phyloP scores from a whole-genome alignment of 2,888 invertebrate species.

The Lithophane ornitopus region DNA sequence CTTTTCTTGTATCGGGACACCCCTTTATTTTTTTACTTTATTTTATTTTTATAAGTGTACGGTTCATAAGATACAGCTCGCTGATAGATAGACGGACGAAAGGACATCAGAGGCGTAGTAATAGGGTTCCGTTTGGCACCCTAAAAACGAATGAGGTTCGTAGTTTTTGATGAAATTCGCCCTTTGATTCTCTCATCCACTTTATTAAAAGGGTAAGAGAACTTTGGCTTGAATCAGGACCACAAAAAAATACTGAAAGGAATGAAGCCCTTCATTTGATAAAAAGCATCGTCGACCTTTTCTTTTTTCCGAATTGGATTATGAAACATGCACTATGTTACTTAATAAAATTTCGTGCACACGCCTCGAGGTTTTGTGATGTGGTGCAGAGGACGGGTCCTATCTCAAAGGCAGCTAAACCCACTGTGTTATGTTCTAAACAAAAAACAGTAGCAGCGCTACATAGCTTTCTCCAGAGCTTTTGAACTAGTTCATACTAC shows the following conservation, averaged over 20 bases:
- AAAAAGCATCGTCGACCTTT: constrained; percentile 18
- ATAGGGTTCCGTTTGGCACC: too few species aligned
- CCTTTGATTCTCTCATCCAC: background rate
- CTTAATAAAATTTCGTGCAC: too few species aligned
- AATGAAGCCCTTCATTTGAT: background rate
- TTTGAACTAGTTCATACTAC: constrained; percentile 33
- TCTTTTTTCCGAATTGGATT: background rate
- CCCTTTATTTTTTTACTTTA: too few species aligned
- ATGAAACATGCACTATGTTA: too few species aligned
- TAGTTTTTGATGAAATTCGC: background rate
- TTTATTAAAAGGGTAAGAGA: background rate
- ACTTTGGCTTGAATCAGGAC: background rate
- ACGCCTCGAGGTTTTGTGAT: background rate
- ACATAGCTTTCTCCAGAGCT: constrained; percentile 27
- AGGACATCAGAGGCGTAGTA: too few species aligned
- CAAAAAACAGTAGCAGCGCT: background rate
- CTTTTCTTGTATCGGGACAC: too few species aligned
- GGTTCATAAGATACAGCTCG: too few species aligned
- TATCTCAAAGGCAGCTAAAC: background rate
- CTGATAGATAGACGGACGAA: too few species aligned
- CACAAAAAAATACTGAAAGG: background rate
- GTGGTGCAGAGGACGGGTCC: background rate
- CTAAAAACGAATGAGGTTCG: background rate
- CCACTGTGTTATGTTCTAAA: background rate
- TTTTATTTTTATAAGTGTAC: too few species aligned